Conservation (phyloP, 2,888 invertebrate genomes). For the Antheraea yamamai region DNA sequence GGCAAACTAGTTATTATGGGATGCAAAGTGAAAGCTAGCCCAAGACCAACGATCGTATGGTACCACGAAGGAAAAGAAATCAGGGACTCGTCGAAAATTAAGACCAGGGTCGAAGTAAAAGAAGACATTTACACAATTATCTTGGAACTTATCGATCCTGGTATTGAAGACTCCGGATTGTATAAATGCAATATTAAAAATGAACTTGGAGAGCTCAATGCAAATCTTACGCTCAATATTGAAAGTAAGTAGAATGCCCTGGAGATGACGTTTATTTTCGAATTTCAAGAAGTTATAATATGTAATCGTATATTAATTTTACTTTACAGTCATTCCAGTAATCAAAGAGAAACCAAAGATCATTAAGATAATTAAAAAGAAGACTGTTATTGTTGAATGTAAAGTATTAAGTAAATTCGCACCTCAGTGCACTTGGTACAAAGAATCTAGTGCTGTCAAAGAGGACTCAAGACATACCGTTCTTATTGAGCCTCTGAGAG, state of each 20-base stretch:
- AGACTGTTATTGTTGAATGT: slow-evolving; percentile 96
- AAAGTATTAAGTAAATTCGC: slow-evolving; percentile 96
- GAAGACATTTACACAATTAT: slow-evolving; percentile 93
- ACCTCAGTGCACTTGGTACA: slow-evolving; percentile 96
- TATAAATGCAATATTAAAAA: slow-evolving; percentile 99
- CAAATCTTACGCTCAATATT: slow-evolving; percentile 98
- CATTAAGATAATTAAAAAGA: slow-evolving; percentile 95
- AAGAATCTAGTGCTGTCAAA: slow-evolving; percentile 89
- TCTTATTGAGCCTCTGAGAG: slow-evolving; percentile 89
- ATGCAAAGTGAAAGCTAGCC: slow-evolving; percentile 78
- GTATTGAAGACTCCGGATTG: slow-evolving; percentile 96
- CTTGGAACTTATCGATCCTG: slow-evolving; percentile 94
- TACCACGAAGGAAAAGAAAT: slow-evolving; percentile 84
- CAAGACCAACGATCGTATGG: slow-evolving; percentile 77
- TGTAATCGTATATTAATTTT: neutral
- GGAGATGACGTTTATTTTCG: neutral
- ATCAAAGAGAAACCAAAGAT: slow-evolving; percentile 96
- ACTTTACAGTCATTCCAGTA: slow-evolving; percentile 90
- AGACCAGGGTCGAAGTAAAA: slow-evolving; percentile 88
- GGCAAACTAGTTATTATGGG: slow-evolving; percentile 78
- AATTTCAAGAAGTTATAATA: neutral
- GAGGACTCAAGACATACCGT: slow-evolving; percentile 90
- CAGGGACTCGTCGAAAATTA: slow-evolving; percentile 90
- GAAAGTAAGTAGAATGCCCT: slow-evolving; percentile 88
- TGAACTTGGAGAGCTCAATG: slow-evolving; percentile 96